These are phyloP conservation scores for Campoplex capitator DNA, from an alignment of 2,888 invertebrate genomes.

Conservation along the genomic window DNA sequence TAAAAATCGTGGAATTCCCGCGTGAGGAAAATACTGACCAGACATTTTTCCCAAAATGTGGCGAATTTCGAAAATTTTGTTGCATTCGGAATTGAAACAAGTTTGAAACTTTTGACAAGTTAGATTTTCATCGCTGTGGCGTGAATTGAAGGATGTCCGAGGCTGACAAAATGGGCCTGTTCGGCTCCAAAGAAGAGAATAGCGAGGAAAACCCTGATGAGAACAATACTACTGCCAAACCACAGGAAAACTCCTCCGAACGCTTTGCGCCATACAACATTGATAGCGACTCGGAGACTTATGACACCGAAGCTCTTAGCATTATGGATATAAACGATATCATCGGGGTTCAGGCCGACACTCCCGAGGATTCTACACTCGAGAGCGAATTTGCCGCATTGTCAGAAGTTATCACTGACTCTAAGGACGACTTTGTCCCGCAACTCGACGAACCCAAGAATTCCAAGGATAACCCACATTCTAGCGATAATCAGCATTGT, in stretches of 20 bases:
- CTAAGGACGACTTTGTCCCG: slow-evolving; percentile 64
- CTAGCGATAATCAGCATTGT: not conserved
- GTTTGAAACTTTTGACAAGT: slow-evolving; percentile 44
- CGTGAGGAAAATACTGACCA: not conserved
- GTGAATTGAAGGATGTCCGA: slow-evolving; percentile 77
- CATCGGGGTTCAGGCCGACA: slow-evolving; percentile 77
- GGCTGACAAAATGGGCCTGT: slow-evolving; percentile 79
- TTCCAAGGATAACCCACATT: not conserved
- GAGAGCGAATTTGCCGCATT: slow-evolving; percentile 82
- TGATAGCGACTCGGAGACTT: slow-evolving; percentile 79
- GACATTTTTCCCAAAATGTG: slow-evolving; percentile 39
- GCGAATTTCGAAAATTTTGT: slow-evolving; percentile 5
- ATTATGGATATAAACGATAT: slow-evolving; percentile 81
- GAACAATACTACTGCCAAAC: slow-evolving; percentile 20
- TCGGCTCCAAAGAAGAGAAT: slow-evolving; percentile 78
- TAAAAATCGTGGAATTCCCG: slow-evolving; percentile 2
- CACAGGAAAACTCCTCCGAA: slow-evolving; percentile 72
- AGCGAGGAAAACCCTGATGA: slow-evolving; percentile 46
- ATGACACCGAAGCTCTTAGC: slow-evolving; percentile 78
- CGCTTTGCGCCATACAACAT: slow-evolving; percentile 76
- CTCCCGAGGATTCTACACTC: slow-evolving; percentile 78
- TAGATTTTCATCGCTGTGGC: slow-evolving; percentile 46
- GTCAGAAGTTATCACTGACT: slow-evolving; percentile 80
- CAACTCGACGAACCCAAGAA: not conserved
- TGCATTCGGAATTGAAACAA: slow-evolving; percentile 25